Percentiles rank a stretch among this genome's conserved stretches.
phyloP scores from a whole-genome alignment of 2,113 vertebrate genomes.

The Barbus barbus region DNA sequence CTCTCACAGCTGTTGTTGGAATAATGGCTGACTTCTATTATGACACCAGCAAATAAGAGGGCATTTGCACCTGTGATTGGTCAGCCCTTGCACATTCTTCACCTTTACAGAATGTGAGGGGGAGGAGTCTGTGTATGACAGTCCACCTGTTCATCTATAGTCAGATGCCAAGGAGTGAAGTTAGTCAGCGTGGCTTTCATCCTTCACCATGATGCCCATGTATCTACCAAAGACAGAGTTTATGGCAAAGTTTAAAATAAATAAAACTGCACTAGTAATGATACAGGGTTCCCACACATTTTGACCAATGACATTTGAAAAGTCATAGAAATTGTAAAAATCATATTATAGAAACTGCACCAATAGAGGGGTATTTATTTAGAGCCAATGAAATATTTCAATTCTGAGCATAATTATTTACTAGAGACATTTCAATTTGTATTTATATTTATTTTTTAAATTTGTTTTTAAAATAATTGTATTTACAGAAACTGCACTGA shows the following conservation, averaged over 20 bases:
- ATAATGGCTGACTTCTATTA: not conserved
- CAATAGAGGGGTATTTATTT: no score
- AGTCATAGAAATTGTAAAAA: no score
- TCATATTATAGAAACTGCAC: no score
- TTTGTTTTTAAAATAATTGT: no score
- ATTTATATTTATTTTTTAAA: no score
- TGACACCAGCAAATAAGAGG: not conserved
- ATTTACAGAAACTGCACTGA: no score
- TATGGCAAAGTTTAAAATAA: not conserved
- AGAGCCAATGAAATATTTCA: no score
- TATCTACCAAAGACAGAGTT: conserved; percentile 58
- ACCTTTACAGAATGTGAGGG: not conserved
- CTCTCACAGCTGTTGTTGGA: not conserved
- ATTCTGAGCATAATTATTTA: no score
- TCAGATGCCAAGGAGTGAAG: not conserved
- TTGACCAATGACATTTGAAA: no score
- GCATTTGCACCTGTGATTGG: not conserved
- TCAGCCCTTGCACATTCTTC: not conserved
- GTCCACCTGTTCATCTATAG: conserved; percentile 14
- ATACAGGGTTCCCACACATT: not conserved
- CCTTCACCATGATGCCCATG: conserved; percentile 85
- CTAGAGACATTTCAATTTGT: no score
- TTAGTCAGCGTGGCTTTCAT: conserved; percentile 57
- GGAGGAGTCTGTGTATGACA: not conserved
- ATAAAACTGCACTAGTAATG: not conserved